Conservation (phyloP, 2,888 invertebrate species). For the Adelognathus sp. region DNA sequence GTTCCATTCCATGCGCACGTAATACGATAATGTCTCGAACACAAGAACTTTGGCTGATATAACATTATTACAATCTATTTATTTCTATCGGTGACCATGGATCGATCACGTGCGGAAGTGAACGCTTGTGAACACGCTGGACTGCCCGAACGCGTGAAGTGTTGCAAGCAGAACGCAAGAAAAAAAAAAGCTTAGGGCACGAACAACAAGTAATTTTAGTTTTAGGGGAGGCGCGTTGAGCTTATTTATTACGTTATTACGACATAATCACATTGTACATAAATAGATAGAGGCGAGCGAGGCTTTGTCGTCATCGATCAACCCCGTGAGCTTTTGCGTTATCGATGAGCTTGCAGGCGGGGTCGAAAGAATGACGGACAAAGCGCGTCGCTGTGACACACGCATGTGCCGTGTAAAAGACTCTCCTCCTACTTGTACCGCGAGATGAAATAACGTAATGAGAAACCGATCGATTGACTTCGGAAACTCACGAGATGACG, state of each 20-base stretch:
- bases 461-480: background rate
- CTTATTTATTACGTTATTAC: constrained; percentile 78
- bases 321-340: constrained; percentile 1
- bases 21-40: constrained; percentile 8
- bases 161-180: background rate
- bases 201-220: constrained; percentile 66
- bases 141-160: background rate
- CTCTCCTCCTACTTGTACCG: background rate
- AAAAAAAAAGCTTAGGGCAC: constrained; percentile 61
- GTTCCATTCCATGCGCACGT: background rate
- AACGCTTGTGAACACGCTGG: background rate
- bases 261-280: constrained; percentile 75
- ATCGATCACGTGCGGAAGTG: background rate
- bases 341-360: background rate
- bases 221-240: constrained; percentile 71
- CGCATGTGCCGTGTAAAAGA: constrained; percentile 16
- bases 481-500: constrained; percentile 17
- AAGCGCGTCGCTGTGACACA: constrained; percentile 13
- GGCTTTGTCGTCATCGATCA: constrained; percentile 14
- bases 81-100: constrained; percentile 2
- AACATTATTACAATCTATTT: background rate
- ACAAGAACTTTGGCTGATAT: constrained; percentile 21
- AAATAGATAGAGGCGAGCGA: constrained; percentile 58
- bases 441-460: background rate
- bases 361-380: constrained; percentile 26